Percentiles rank a stretch among this genome's conserved stretches.
Evolutionary conservation across 2,113 vertebrate genomes (phyloP).

Genomic region (Rallus limicola): DNA sequence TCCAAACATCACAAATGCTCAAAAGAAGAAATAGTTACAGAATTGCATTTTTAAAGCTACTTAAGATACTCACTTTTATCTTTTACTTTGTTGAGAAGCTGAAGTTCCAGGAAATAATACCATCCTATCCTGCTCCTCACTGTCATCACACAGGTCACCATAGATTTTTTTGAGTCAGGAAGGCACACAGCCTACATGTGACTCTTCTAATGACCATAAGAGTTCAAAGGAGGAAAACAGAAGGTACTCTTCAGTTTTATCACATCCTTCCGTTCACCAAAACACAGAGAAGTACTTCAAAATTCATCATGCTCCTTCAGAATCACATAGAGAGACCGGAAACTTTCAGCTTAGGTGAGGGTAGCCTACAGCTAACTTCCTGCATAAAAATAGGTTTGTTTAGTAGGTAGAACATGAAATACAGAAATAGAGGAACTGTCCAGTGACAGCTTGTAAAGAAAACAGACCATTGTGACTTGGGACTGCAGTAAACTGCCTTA

Average conservation of each 20-base stretch:
- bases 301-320: not conserved
- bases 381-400: not conserved
- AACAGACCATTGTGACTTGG: fast-evolving
- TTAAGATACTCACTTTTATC: not conserved
- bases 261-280: not conserved
- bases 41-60: not conserved
- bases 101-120: not conserved
- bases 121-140: not conserved
- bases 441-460: not conserved
- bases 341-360: not conserved
- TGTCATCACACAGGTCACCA: not conserved
- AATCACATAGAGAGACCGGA: not conserved
- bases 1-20: not conserved
- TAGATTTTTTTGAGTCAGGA: not conserved
- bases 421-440: not conserved
- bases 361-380: not conserved
- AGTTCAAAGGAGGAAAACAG: not conserved
- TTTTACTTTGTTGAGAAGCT: not conserved
- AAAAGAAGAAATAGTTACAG: not conserved
- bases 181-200: not conserved
- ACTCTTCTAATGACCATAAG: not conserved
- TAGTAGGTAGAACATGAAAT: not conserved
- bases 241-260: not conserved
- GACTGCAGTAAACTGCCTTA: not conserved
- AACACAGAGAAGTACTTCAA: not conserved